Conservation (phyloP, 2,113 vertebrate species). For the Nothobranchius furzeri region DNA sequence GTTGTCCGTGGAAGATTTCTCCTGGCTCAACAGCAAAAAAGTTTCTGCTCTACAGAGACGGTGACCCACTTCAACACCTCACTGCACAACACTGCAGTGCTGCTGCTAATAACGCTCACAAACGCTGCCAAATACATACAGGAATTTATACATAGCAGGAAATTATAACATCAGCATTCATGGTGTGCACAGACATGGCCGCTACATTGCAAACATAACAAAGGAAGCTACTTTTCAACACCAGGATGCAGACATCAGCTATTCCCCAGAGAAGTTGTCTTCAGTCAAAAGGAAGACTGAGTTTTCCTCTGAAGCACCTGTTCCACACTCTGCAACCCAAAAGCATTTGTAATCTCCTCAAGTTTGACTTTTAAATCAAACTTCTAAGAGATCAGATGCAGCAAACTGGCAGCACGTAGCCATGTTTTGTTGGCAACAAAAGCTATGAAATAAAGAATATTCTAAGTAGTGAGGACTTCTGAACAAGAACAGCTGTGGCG, state of each 20-base stretch:
- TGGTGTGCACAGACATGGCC: conserved; percentile 9
- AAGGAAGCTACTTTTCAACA: conserved; percentile 14
- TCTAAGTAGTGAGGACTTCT: conserved; percentile 30
- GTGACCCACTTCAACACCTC: conserved; percentile 69
- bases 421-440: background rate
- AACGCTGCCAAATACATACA: conserved; percentile 38
- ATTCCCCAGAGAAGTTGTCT: conserved; percentile 32
- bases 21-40: conserved; percentile 31
- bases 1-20: conserved; percentile 26
- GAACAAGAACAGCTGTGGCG: conserved; percentile 25
- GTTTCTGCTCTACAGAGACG: conserved; percentile 23
- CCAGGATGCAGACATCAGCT: conserved; percentile 20
- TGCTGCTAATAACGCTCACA: conserved; percentile 41
- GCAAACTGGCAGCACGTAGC: conserved; percentile 1
- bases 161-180: background rate
- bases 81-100: conserved; percentile 47
- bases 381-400: conserved; percentile 15
- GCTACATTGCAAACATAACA: conserved; percentile 9
- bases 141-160: conserved; percentile 15
- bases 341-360: conserved; percentile 8
- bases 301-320: conserved; percentile 32
- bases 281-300: conserved; percentile 17
- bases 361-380: conserved; percentile 29
- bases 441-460: conserved; percentile 11
- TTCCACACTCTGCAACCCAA: conserved; percentile 13